Conservation (phyloP, 2,888 invertebrate species). For the Caenorhabditis sinica region DNA sequence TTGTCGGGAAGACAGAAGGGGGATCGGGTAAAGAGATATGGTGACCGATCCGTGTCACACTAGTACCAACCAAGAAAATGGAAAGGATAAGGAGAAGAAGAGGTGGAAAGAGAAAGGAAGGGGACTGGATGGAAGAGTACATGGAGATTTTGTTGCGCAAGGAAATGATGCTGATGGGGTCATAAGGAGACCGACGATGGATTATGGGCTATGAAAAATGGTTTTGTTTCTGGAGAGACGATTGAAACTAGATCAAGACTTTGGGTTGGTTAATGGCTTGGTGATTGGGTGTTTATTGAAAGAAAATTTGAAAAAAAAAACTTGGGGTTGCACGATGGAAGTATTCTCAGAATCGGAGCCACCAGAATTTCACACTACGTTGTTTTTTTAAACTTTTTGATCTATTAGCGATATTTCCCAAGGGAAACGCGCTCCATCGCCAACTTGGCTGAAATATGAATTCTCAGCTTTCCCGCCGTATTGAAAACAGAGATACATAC, state of each 20-base stretch:
- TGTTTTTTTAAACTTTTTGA: too few species aligned
- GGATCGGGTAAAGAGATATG: conserved; percentile 28
- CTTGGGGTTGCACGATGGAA: too few species aligned
- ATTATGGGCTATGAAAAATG: conserved; percentile 15
- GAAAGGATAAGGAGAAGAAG: conserved; percentile 1
- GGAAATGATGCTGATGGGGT: conserved; percentile 24
- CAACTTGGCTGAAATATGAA: too few species aligned
- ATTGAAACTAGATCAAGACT: conserved; percentile 17
- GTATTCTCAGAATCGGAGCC: too few species aligned
- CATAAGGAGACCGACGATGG: background rate
- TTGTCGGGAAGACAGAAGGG: background rate
- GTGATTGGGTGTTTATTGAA: background rate
- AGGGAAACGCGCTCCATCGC: too few species aligned
- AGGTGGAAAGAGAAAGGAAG: conserved; percentile 40
- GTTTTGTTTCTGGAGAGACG: background rate
- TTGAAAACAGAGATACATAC: too few species aligned
- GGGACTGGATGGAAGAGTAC: too few species aligned
- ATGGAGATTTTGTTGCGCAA: conserved; percentile 18
- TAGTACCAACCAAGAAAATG: conserved; percentile 27
- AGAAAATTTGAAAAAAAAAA: background rate
- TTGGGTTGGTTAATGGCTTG: background rate
- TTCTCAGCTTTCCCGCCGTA: too few species aligned
- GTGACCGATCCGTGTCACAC: conserved; percentile 52
- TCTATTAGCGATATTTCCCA: too few species aligned
- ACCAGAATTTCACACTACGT: too few species aligned